These are phyloP conservation scores for Bradypodion ventrale DNA, from an alignment of 2,797 vertebrate species.

Conservation along the genomic window DNA sequence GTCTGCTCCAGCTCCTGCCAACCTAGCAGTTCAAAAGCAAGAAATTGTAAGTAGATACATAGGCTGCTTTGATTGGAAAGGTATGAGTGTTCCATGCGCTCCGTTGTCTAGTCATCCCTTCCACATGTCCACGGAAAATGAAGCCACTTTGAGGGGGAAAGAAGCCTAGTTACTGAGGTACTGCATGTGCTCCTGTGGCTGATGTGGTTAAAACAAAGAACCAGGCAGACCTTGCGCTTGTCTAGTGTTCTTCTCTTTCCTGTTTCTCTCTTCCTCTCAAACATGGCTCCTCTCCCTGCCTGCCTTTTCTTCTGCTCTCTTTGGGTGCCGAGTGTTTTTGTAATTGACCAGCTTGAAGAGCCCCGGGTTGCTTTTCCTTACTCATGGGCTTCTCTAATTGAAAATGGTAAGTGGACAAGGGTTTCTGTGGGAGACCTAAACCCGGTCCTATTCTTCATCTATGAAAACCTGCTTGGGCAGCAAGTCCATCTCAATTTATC, in stretches of 20 bases:
- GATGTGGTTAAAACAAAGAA: neutral
- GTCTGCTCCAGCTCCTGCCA: no score
- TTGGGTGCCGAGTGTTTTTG: constrained; percentile 10
- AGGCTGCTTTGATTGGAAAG: no score
- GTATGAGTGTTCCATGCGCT: no score
- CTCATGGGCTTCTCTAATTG: constrained; percentile 63
- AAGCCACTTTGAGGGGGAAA: no score
- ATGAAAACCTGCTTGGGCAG: constrained; percentile 68
- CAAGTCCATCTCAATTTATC: constrained; percentile 70
- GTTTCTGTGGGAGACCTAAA: constrained; percentile 62
- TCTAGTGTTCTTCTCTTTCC: neutral
- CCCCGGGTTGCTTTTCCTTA: constrained; percentile 62
- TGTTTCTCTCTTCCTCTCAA: neutral
- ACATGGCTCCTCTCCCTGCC: no score
- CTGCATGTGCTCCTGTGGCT: neutral
- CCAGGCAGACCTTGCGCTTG: neutral
- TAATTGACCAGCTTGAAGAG: constrained; percentile 62
- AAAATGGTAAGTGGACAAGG: constrained; percentile 65
- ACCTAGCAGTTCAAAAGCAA: no score
- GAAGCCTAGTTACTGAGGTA: no score
- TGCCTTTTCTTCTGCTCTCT: neutral
- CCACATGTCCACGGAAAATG: no score
- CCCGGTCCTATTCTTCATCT: constrained; percentile 67
- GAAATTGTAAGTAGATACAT: no score
- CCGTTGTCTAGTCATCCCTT: no score